Percentiles rank a stretch among this genome's conserved stretches.
These are phyloP conservation scores for Atherinosoma microstoma DNA, from an alignment of 2,797 vertebrate species.

Conservation along the genomic window DNA sequence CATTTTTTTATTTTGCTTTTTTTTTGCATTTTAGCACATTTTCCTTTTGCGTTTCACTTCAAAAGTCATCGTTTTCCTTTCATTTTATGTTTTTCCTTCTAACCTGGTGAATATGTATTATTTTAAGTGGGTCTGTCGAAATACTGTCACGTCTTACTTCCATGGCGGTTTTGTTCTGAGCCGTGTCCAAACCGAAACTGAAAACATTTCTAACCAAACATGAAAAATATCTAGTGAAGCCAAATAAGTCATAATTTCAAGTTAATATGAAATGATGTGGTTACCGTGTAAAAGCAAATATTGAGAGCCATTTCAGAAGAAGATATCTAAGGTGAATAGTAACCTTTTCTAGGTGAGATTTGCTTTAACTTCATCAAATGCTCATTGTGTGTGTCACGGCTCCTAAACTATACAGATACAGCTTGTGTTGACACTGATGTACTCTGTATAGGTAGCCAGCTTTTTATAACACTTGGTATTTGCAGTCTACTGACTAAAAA, in stretches of 20 bases:
- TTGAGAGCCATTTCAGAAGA: conserved; percentile 97
- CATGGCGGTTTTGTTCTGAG: conserved; percentile 75
- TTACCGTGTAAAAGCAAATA: conserved; percentile 96
- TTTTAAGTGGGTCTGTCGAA: conserved; percentile 90
- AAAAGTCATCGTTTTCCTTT: conserved; percentile 72
- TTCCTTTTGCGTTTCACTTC: conserved; percentile 78
- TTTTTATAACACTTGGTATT: conserved; percentile 71
- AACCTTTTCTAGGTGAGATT: conserved; percentile 83
- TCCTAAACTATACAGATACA: conserved; percentile 59
- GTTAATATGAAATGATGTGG: conserved; percentile 97
- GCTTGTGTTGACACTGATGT: conserved; percentile 37
- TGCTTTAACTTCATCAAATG: conserved; percentile 77
- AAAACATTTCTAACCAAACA: conserved; percentile 98
- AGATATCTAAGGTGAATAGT: conserved; percentile 85
- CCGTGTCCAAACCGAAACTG: conserved; percentile 90
- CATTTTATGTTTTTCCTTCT: conserved; percentile 73
- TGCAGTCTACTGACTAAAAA: conserved; percentile 51
- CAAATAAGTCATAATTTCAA: conserved; percentile 99
- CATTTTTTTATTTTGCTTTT: conserved; percentile 42
- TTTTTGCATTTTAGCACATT: conserved; percentile 50
- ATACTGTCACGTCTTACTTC: conserved; percentile 89
- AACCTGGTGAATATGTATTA: conserved; percentile 92
- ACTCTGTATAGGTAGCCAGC: conserved; percentile 59
- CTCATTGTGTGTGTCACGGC: conserved; percentile 67
- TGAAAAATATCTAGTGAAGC: conserved; percentile 99